phyloP scores from a whole-genome alignment of 2,113 vertebrate species.

The Tetrax tetrax region DNA sequence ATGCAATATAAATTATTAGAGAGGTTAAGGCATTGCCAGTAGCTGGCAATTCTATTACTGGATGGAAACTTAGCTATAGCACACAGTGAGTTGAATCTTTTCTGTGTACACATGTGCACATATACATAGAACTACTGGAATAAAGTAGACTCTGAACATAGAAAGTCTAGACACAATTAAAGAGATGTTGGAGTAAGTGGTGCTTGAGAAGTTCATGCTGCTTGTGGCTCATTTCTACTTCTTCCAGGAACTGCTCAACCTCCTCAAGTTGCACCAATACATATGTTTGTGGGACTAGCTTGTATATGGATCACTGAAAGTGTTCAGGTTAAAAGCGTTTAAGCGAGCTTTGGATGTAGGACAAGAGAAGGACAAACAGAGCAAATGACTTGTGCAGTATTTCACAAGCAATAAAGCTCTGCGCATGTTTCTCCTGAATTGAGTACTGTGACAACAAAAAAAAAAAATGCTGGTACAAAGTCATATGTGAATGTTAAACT shows the following conservation, averaged over 20 bases:
- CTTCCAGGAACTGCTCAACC: not conserved
- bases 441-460: not conserved
- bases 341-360: not conserved
- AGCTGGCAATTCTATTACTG: conserved; percentile 5
- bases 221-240: not conserved
- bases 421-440: not conserved
- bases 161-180: not conserved
- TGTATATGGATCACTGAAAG: not conserved
- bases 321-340: not conserved
- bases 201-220: not conserved
- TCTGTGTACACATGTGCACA: not conserved
- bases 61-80: not conserved
- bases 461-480: not conserved
- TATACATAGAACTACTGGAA: not conserved
- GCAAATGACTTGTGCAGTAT: not conserved
- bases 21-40: not conserved
- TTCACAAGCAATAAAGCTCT: not conserved
- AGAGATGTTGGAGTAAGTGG: not conserved
- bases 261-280: not conserved
- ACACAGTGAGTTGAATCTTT: not conserved
- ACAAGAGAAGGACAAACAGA: not conserved
- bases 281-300: not conserved
- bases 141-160: not conserved
- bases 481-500: not conserved
- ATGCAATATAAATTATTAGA: conserved; percentile 40